These are phyloP conservation scores for Andrena trimmerana DNA, from an alignment of 2,888 invertebrate species.

Conservation along the genomic window DNA sequence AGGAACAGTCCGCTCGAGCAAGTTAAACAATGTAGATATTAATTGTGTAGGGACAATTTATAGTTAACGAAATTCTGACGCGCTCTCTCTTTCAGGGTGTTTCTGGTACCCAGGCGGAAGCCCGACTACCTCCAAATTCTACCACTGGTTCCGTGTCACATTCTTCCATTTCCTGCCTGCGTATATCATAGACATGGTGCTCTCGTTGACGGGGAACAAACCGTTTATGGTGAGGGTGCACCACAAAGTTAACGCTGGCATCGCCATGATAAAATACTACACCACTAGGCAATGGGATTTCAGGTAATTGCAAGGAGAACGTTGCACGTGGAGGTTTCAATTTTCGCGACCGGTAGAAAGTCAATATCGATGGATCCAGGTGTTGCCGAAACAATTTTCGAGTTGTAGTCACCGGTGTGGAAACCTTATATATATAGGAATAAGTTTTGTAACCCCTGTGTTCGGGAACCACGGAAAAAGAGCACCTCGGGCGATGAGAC, in stretches of 20 bases:
- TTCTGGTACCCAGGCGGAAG: constrained; percentile 88
- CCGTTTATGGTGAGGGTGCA: constrained; percentile 90
- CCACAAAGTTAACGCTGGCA: constrained; percentile 87
- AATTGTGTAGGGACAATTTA: too few species aligned
- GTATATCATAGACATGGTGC: constrained; percentile 90
- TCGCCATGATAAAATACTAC: constrained; percentile 91
- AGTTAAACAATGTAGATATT: not conserved
- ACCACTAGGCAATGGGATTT: constrained; percentile 94
- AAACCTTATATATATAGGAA: too few species aligned
- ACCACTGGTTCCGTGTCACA: constrained; percentile 89
- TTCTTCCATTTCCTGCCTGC: constrained; percentile 92
- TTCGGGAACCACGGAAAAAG: too few species aligned
- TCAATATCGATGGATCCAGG: too few species aligned
- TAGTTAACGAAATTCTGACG: too few species aligned
- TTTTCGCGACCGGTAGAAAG: too few species aligned
- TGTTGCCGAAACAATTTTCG: too few species aligned
- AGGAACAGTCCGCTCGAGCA: too few species aligned
- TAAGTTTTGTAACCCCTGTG: too few species aligned
- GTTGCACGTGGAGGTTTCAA: too few species aligned
- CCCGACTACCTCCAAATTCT: constrained; percentile 88
- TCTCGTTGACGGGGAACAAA: constrained; percentile 89
- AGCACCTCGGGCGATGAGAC: too few species aligned
- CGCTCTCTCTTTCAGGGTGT: constrained; percentile 71
- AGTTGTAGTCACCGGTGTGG: too few species aligned
- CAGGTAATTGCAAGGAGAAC: constrained; percentile 39